These are phyloP conservation scores for Leguminivora glycinivorella DNA, from an alignment of 1,140 invertebrate species.

Conservation along the genomic window DNA sequence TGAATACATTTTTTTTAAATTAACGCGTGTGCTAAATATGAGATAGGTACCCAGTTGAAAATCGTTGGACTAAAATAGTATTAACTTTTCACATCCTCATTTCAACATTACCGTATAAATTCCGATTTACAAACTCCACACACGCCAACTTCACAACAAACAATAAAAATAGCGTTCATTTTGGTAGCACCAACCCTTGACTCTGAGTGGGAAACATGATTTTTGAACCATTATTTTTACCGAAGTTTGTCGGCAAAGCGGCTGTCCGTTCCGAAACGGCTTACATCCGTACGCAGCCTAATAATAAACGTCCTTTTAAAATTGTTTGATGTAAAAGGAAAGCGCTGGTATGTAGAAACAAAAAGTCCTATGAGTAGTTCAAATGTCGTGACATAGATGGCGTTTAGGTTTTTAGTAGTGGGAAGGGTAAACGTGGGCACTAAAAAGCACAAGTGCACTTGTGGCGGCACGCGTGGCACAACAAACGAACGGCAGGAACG, in stretches of 20 bases:
- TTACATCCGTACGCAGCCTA: background rate
- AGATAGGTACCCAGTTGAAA: background rate
- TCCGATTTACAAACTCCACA: slow-evolving; percentile 6
- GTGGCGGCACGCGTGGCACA: slow-evolving; percentile 72
- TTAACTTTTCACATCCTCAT: background rate
- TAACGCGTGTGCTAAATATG: background rate
- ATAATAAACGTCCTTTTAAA: background rate
- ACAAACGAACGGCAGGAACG: slow-evolving; percentile 65
- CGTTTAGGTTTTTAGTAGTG: slow-evolving; percentile 39
- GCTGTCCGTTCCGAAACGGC: background rate
- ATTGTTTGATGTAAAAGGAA: background rate
- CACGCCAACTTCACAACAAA: slow-evolving; percentile 21
- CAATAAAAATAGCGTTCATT: slow-evolving; percentile 28
- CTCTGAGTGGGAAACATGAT: slow-evolving; percentile 25
- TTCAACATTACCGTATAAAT: slow-evolving; percentile 10
- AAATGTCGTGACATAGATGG: background rate
- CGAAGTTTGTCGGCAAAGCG: slow-evolving; percentile 8
- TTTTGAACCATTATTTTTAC: slow-evolving; percentile 26
- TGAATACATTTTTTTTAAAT: too few relatives aligned
- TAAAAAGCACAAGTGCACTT: slow-evolving; percentile 72
- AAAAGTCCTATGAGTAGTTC: background rate
- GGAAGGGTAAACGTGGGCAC: slow-evolving; percentile 69
- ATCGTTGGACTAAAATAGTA: background rate
- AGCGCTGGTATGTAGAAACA: background rate
- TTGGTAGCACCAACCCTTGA: slow-evolving; percentile 16